Conservation (phyloP, 2,888 invertebrate species). For the Xestia sexstrigata region DNA sequence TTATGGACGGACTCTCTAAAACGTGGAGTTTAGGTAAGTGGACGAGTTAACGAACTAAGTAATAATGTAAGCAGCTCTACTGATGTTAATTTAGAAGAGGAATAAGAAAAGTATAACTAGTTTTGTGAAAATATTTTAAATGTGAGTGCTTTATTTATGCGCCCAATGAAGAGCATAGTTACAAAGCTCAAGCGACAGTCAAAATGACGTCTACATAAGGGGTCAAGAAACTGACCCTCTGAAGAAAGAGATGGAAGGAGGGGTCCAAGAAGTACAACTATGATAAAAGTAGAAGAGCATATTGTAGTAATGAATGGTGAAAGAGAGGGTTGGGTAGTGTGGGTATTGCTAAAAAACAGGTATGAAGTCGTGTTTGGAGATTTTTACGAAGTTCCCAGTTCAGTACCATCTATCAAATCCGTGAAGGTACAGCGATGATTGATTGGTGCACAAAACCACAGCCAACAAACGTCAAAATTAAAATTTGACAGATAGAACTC, state of each 20-base stretch:
- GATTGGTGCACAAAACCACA: not conserved
- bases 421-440: not conserved
- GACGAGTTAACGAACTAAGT: slow-evolving; percentile 44
- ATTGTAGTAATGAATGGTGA: not conserved
- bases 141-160: too few species aligned
- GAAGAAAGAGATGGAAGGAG: not conserved
- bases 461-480: not conserved
- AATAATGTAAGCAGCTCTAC: slow-evolving; percentile 21
- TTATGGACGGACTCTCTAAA: slow-evolving; percentile 35
- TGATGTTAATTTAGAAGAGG: slow-evolving; percentile 7
- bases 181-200: too few species aligned
- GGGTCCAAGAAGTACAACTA: not conserved
- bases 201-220: not conserved
- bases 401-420: not conserved
- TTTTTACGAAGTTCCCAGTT: not conserved
- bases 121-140: not conserved
- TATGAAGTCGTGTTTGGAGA: not conserved
- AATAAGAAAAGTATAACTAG: not conserved
- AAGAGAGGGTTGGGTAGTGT: not conserved
- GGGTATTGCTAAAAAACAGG: not conserved
- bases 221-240: too few species aligned
- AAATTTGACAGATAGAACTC: not conserved
- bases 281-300: not conserved
- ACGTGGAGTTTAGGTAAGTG: slow-evolving; percentile 38
- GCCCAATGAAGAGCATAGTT: too few species aligned